phyloP scores from a whole-genome alignment of 1,140 invertebrate genomes.

The Aphelenchoides avenae region DNA sequence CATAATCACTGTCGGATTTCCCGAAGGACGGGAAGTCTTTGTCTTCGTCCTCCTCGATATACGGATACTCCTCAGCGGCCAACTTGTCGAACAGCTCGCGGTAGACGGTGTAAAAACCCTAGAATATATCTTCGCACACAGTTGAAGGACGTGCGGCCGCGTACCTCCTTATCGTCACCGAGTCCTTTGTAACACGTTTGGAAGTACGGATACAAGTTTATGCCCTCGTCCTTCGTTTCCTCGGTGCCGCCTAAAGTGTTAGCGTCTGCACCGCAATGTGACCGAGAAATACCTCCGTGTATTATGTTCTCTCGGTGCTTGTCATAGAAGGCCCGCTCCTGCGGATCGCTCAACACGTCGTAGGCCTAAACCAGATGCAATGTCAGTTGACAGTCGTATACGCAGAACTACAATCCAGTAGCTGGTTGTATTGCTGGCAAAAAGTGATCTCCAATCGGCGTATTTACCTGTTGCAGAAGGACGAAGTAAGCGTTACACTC shows the following conservation, averaged over 20 bases:
- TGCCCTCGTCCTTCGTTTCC: slow-evolving; percentile 76
- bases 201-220: slow-evolving; percentile 86
- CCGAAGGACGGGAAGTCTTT: slow-evolving; percentile 76
- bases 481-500: slow-evolving; percentile 87
- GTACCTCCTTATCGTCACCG: slow-evolving; percentile 72
- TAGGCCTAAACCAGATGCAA: too few species aligned
- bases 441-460: too few species aligned
- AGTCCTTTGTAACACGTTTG: slow-evolving; percentile 62
- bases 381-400: too few species aligned
- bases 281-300: slow-evolving; percentile 65
- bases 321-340: slow-evolving; percentile 84
- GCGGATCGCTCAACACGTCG: slow-evolving; percentile 83
- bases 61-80: slow-evolving; percentile 76
- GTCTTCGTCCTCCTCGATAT: slow-evolving; percentile 62
- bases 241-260: slow-evolving; percentile 61
- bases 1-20: slow-evolving; percentile 74
- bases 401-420: too few species aligned
- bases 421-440: too few species aligned
- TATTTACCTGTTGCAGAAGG: slow-evolving; percentile 84
- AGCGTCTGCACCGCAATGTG: slow-evolving; percentile 1
- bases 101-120: slow-evolving; percentile 79
- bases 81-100: slow-evolving; percentile 79
- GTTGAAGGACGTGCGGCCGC: too few species aligned
- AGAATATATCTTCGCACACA: too few species aligned
- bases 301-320: slow-evolving; percentile 82